Conservation (phyloP, 2,888 invertebrate species). For the Amiota communis region DNA sequence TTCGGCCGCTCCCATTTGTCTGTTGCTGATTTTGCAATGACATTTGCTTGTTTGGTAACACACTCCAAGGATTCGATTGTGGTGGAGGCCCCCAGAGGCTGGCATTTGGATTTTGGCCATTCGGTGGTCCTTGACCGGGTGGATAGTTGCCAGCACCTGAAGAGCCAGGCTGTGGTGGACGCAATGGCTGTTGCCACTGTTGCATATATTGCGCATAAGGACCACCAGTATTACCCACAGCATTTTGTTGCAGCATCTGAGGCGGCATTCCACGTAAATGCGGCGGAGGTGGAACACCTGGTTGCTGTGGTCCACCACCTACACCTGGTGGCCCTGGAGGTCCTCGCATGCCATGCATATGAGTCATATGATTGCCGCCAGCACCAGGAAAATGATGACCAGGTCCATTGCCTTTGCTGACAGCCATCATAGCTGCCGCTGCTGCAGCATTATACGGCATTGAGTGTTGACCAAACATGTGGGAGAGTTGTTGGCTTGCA, state of each 20-base stretch:
- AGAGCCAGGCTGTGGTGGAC: slow-evolving; percentile 57
- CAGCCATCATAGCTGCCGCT: slow-evolving; percentile 65
- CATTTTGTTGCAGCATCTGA: slow-evolving; percentile 42
- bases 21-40: slow-evolving; percentile 42
- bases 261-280: slow-evolving; percentile 64
- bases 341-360: slow-evolving; percentile 55
- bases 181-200: slow-evolving; percentile 66
- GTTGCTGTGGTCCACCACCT: slow-evolving; percentile 53
- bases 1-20: slow-evolving; percentile 51
- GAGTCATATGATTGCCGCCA: slow-evolving; percentile 57
- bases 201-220: slow-evolving; percentile 71
- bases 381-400: slow-evolving; percentile 53
- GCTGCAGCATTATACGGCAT: slow-evolving; percentile 52
- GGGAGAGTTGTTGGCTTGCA: slow-evolving; percentile 60
- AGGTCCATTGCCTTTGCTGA: slow-evolving; percentile 51
- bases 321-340: slow-evolving; percentile 51
- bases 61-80: slow-evolving; percentile 72
- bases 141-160: slow-evolving; percentile 45
- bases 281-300: slow-evolving; percentile 59
- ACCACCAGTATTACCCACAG: slow-evolving; percentile 53
- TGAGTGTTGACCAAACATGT: slow-evolving; percentile 64
- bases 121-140: slow-evolving; percentile 56
- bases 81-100: slow-evolving; percentile 73
- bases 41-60: slow-evolving; percentile 58
- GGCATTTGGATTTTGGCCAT: slow-evolving; percentile 71